Percentiles rank a stretch among this genome's conserved stretches.
phyloP scores from a whole-genome alignment of 2,797 vertebrate species.

The Melanotaenia trifasciata region DNA sequence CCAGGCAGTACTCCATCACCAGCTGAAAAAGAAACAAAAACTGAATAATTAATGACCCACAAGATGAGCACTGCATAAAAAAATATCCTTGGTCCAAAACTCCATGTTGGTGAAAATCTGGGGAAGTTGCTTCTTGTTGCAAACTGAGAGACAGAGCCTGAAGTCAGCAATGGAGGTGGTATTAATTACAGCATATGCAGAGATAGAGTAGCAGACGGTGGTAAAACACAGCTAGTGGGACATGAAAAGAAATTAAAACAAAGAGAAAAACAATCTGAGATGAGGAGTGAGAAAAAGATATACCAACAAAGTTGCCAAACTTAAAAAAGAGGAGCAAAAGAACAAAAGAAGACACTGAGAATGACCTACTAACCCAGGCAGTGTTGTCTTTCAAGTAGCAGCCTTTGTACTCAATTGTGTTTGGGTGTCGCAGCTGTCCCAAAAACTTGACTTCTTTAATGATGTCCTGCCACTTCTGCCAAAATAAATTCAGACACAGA shows the following conservation, averaged over 20 bases:
- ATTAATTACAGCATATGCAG: neutral
- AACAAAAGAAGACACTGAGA: conserved; percentile 12
- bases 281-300: conserved; percentile 2
- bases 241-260: neutral
- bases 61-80: neutral
- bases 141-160: neutral
- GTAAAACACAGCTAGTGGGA: conserved; percentile 1
- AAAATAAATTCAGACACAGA: conserved; percentile 45
- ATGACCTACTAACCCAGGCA: conserved; percentile 88
- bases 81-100: conserved; percentile 10
- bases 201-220: neutral
- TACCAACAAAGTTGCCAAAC: conserved; percentile 10
- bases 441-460: conserved; percentile 99
- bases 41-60: conserved; percentile 20
- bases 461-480: conserved; percentile 99
- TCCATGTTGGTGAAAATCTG: conserved; percentile 19
- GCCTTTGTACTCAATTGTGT: conserved; percentile 98
- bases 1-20: conserved; percentile 99
- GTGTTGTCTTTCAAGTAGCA: conserved; percentile 99
- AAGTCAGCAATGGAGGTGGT: neutral
- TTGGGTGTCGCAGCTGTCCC: conserved; percentile 94
- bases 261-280: conserved; percentile 7
- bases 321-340: neutral
- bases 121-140: neutral
- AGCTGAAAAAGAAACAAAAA: conserved; percentile 81